Conservation (phyloP, 2,113 vertebrate species). For the Osmerus eperlanus region DNA sequence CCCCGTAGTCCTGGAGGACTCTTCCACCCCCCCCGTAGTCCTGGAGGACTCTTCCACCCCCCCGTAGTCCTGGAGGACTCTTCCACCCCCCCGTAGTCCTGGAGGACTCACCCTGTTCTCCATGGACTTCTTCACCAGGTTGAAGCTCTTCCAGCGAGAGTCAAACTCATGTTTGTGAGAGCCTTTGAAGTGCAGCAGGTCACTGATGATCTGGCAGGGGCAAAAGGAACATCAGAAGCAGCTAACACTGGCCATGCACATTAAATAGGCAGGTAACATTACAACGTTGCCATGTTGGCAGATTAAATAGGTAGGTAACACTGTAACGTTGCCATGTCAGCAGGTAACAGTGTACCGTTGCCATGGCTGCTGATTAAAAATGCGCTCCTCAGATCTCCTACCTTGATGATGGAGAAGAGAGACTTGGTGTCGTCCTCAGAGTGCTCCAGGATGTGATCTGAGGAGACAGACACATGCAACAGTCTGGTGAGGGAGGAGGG, state of each 20-base stretch:
- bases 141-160: conserved; percentile 97
- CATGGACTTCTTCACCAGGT: conserved; percentile 97
- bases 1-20: too few relatives aligned
- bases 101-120: conserved; percentile 80
- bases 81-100: too few relatives aligned
- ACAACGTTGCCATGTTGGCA: background rate
- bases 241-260: too few relatives aligned
- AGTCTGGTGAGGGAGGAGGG: conserved; percentile 1
- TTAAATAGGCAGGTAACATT: background rate
- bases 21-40: too few relatives aligned
- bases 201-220: conserved; percentile 85
- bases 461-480: conserved; percentile 15
- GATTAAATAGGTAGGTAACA: too few relatives aligned
- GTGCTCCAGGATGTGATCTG: conserved; percentile 88
- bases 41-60: too few relatives aligned
- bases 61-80: too few relatives aligned
- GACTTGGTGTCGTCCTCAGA: conserved; percentile 98
- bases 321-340: background rate
- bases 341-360: background rate
- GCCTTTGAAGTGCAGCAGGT: conserved; percentile 92
- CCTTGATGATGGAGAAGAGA: conserved; percentile 97
- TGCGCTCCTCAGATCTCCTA: conserved; percentile 46
- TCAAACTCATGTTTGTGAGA: conserved; percentile 97
- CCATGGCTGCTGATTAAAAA: too few relatives aligned
- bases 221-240: background rate